Percentiles rank a stretch among this genome's conserved stretches.
These are phyloP conservation scores for Phymastichus coffea DNA, from an alignment of 1,140 invertebrate genomes.

Conservation along the genomic window DNA sequence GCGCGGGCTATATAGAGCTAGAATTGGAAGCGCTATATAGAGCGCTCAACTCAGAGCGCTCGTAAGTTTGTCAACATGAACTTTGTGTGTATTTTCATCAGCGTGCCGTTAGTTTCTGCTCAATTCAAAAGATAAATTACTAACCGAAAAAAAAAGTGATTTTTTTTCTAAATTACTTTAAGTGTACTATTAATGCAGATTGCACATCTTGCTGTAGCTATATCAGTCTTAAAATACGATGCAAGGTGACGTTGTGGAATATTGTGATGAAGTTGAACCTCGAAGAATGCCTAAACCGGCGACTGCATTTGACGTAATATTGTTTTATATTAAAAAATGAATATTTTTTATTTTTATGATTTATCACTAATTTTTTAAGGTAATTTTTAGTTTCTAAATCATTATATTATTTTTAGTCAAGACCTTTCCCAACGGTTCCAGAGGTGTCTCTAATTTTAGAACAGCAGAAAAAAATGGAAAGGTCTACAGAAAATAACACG, in stretches of 20 bases:
- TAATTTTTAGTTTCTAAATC: background rate
- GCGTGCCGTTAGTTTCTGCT: no score
- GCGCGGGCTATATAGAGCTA: no score
- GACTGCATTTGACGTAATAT: constrained; percentile 30
- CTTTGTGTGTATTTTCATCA: no score
- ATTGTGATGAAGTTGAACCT: constrained; percentile 38
- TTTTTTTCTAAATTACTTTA: background rate
- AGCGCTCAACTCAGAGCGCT: no score
- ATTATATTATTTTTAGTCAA: constrained; percentile 31
- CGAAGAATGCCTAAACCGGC: constrained; percentile 36
- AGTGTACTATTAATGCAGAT: constrained; percentile 1
- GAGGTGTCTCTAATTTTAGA: constrained; percentile 45
- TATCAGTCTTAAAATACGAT: background rate
- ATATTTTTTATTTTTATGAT: background rate
- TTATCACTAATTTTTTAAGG: background rate
- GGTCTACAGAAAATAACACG: background rate
- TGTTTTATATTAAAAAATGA: background rate
- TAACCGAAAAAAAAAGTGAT: background rate
- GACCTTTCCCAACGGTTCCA: constrained; percentile 37
- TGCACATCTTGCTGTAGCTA: background rate
- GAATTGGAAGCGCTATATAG: no score
- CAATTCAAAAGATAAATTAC: constrained; percentile 6
- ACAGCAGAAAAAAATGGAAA: constrained; percentile 26
- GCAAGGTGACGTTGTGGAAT: constrained; percentile 13
- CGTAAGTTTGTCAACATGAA: no score